A percentile compares a stretch with the other conserved stretches of the same genome.
phyloP scores from a whole-genome alignment of 2,888 invertebrate genomes.

The Syritta pipiens region DNA sequence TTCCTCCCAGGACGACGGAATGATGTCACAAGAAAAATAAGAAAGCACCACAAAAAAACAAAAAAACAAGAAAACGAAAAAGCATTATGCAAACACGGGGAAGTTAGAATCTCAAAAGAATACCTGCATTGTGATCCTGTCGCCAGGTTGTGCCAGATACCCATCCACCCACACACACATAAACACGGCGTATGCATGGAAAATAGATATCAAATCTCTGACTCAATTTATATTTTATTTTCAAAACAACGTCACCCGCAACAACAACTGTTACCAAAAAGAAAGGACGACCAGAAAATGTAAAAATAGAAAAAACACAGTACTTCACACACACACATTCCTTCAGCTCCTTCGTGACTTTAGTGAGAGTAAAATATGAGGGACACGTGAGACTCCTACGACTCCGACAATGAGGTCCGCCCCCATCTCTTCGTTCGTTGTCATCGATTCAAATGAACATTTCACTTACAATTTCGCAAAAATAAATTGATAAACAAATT shows the following conservation, averaged over 20 bases:
- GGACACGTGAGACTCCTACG: constrained; percentile 10
- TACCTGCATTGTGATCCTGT: constrained; percentile 23
- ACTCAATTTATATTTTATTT: constrained; percentile 44
- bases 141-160: neutral
- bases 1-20: constrained; percentile 28
- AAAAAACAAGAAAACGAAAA: neutral
- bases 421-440: too few relatives aligned
- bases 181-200: constrained; percentile 18
- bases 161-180: neutral
- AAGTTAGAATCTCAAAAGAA: constrained; percentile 17
- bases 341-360: constrained; percentile 43
- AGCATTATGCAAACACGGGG: neutral
- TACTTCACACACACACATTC: neutral
- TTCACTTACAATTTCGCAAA: constrained; percentile 45
- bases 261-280: constrained; percentile 17
- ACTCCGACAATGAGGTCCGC: too few relatives aligned
- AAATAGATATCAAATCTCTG: constrained; percentile 46
- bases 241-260: constrained; percentile 44
- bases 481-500: constrained; percentile 61
- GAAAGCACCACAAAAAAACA: neutral
- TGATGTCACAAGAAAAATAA: constrained; percentile 32
- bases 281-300: neutral
- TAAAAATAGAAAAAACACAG: neutral
- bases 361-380: constrained; percentile 39
- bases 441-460: constrained; percentile 22